These are phyloP conservation scores for Guaruba guarouba DNA, from an alignment of 2,113 vertebrate genomes.

Conservation along the genomic window DNA sequence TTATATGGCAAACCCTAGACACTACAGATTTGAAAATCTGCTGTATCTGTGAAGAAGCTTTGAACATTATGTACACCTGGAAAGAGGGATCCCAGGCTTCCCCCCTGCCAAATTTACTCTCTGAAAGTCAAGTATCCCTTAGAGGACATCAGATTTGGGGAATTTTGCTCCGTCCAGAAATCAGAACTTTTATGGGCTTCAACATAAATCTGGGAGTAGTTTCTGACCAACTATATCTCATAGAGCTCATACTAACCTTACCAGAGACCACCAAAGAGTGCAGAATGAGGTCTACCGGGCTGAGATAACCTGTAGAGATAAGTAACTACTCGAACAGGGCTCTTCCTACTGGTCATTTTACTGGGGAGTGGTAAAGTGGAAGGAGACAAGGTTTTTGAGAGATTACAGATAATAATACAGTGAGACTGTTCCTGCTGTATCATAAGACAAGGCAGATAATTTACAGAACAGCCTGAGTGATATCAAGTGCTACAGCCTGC, in stretches of 20 bases:
- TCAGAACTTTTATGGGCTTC: not conserved
- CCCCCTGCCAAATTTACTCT: not conserved
- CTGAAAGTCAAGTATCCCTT: not conserved
- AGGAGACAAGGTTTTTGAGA: not conserved
- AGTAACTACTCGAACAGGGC: not conserved
- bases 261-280: not conserved
- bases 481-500: not conserved
- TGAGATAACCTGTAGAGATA: not conserved
- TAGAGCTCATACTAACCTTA: not conserved
- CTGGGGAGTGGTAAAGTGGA: not conserved
- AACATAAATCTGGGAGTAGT: not conserved
- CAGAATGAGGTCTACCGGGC: not conserved
- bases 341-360: not conserved
- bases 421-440: not conserved
- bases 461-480: not conserved
- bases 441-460: not conserved
- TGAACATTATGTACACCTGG: not conserved
- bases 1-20: not conserved
- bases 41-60: not conserved
- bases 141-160: not conserved
- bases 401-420: not conserved
- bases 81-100: not conserved
- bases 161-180: not conserved
- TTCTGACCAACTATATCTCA: not conserved
- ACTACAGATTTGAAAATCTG: not conserved